phyloP scores from a whole-genome alignment of 2,113 vertebrate species.

The Nerophis ophidion region DNA sequence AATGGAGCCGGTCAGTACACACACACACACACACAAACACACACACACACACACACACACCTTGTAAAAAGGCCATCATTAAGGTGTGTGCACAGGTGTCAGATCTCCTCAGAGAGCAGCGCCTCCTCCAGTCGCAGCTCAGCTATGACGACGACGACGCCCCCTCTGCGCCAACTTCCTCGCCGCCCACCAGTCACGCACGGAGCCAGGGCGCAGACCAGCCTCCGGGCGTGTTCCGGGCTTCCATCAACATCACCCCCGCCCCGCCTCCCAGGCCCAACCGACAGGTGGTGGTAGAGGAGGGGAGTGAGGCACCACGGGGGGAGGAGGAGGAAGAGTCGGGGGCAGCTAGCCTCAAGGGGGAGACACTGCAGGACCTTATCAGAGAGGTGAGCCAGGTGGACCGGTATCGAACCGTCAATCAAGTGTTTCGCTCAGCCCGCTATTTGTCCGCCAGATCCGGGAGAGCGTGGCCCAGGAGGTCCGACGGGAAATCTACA shows the following conservation, averaged over 20 bases:
- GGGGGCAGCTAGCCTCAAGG: constrained; percentile 29
- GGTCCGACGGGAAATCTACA: constrained; percentile 88
- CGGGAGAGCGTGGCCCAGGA: constrained; percentile 87
- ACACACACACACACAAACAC: not conserved
- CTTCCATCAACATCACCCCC: constrained; percentile 84
- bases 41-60: constrained; percentile 3
- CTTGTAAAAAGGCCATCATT: not conserved
- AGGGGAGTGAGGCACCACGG: not conserved
- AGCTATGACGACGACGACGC: constrained; percentile 57
- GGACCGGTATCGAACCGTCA: not conserved
- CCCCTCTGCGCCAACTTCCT: constrained; percentile 71
- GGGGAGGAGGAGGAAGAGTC: not conserved
- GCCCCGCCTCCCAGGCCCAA: constrained; percentile 70
- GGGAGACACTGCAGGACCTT: constrained; percentile 80
- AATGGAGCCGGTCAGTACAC: constrained; percentile 84
- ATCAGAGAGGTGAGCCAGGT: constrained; percentile 78
- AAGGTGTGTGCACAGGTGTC: constrained; percentile 72
- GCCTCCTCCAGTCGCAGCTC: constrained; percentile 84
- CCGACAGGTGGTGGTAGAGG: constrained; percentile 7
- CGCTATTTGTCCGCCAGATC: constrained; percentile 71
- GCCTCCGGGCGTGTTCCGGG: constrained; percentile 75
- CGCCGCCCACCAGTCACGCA: constrained; percentile 75
- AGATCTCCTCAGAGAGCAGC: constrained; percentile 87
- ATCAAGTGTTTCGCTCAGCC: not conserved
- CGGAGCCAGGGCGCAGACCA: constrained; percentile 6